phyloP scores from a whole-genome alignment of 2,113 vertebrate genomes.

The Ptilonorhynchus violaceus region DNA sequence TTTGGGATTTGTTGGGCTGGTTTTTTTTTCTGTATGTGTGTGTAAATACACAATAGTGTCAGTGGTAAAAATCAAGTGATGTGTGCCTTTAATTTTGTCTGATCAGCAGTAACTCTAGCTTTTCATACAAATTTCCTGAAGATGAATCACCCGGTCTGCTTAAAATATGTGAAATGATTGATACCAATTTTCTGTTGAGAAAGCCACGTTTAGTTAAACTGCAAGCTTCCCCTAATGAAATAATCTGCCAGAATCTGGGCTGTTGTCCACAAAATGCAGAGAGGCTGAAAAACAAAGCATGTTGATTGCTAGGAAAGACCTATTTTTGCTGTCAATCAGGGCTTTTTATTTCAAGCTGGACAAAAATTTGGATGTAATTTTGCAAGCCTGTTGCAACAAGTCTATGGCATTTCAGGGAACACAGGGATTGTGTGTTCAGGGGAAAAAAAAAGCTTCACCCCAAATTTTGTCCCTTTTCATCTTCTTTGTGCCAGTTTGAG shows the following conservation, averaged over 20 bases:
- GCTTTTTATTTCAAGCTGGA: conserved; percentile 45
- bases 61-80: neutral
- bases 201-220: neutral
- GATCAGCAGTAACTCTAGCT: neutral
- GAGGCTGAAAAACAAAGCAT: conserved; percentile 30
- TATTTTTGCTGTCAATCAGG: conserved; percentile 31
- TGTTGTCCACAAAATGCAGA: conserved; percentile 40
- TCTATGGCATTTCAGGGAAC: neutral
- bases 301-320: conserved; percentile 34
- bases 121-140: conserved; percentile 13
- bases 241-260: conserved; percentile 32
- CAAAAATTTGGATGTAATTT: neutral
- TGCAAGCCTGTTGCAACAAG: neutral
- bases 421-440: neutral
- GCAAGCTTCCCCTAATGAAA: conserved; percentile 42
- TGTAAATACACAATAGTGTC: neutral
- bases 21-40: neutral
- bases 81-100: neutral
- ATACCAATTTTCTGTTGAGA: conserved; percentile 27
- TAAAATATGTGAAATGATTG: conserved; percentile 11
- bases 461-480: neutral
- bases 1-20: neutral
- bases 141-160: conserved; percentile 6
- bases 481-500: neutral
- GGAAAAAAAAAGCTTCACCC: neutral